Conservation (phyloP, 2,113 vertebrate species). For the Prochilodus magdalenae region DNA sequence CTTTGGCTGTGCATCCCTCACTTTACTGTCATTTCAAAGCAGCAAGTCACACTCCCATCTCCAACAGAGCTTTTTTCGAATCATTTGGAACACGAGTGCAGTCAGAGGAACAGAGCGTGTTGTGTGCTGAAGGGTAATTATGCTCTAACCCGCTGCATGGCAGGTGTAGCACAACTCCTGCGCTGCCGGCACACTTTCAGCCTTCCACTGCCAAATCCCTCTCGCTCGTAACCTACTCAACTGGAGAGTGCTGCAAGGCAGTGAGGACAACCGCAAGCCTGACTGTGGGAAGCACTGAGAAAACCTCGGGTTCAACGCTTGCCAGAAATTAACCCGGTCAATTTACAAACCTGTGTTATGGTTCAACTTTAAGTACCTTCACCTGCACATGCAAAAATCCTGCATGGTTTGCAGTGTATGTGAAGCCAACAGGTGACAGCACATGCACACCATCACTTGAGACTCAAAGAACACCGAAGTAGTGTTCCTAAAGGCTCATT, state of each 20-base stretch:
- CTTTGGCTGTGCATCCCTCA: background rate
- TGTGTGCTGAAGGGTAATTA: slow-evolving; percentile 38
- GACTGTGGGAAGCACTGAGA: background rate
- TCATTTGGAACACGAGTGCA: background rate
- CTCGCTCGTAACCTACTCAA: slow-evolving; percentile 24
- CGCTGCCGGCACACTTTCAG: slow-evolving; percentile 26
- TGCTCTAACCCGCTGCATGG: background rate
- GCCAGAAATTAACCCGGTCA: background rate
- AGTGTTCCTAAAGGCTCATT: too few species aligned
- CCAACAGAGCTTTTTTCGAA: background rate
- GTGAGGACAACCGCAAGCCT: background rate
- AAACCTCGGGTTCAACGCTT: background rate
- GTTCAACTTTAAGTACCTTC: background rate
- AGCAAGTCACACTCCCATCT: background rate
- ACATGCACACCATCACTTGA: background rate
- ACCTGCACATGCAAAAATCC: background rate
- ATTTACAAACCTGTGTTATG: background rate
- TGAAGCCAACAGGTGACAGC: background rate
- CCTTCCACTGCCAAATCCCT: slow-evolving; percentile 20
- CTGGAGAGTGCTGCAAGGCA: background rate
- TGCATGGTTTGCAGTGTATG: background rate
- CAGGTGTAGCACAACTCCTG: slow-evolving; percentile 41
- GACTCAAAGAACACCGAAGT: too few species aligned
- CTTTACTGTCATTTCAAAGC: background rate
- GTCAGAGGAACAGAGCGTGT: background rate